Evolutionary conservation across 2,888 invertebrate species (phyloP).

Genomic region (Erebia palarica): DNA sequence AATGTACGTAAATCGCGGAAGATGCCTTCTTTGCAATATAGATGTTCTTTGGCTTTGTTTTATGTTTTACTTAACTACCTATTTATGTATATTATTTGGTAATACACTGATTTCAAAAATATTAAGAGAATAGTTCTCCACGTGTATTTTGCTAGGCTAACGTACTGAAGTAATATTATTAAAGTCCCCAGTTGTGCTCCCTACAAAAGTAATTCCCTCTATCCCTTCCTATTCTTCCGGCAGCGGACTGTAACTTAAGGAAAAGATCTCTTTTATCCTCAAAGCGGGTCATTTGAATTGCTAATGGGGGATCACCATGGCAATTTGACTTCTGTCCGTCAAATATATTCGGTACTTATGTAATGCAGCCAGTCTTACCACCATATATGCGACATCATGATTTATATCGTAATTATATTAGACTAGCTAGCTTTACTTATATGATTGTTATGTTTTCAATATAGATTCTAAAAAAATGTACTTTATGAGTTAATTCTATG

Average conservation of each 20-base stretch:
- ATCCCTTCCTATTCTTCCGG: conserved; percentile 30
- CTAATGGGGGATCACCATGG: conserved; percentile 45
- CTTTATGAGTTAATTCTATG: too few relatives aligned
- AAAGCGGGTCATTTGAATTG: conserved; percentile 49
- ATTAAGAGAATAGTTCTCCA: too few relatives aligned
- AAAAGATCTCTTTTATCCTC: conserved; percentile 43
- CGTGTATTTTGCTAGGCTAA: too few relatives aligned
- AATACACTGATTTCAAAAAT: too few relatives aligned
- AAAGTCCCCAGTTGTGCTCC: conserved; percentile 13
- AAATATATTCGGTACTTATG: conserved; percentile 29
- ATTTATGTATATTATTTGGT: not conserved
- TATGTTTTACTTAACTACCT: not conserved
- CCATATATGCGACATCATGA: too few relatives aligned
- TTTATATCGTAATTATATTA: too few relatives aligned
- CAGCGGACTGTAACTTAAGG: conserved; percentile 46
- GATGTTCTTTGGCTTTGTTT: conserved; percentile 3
- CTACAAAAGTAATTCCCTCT: conserved; percentile 21
- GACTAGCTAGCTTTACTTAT: too few relatives aligned
- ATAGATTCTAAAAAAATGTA: too few relatives aligned
- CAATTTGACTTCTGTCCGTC: conserved; percentile 42
- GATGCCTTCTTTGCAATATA: conserved; percentile 30
- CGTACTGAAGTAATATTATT: not conserved
- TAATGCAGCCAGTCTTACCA: conserved; percentile 10
- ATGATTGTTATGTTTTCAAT: too few relatives aligned
- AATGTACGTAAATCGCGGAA: conserved; percentile 25